Percentiles rank a stretch among this genome's conserved stretches.
Evolutionary conservation across 2,797 vertebrate genomes (phyloP).

Genomic region (Alosa sapidissima): DNA sequence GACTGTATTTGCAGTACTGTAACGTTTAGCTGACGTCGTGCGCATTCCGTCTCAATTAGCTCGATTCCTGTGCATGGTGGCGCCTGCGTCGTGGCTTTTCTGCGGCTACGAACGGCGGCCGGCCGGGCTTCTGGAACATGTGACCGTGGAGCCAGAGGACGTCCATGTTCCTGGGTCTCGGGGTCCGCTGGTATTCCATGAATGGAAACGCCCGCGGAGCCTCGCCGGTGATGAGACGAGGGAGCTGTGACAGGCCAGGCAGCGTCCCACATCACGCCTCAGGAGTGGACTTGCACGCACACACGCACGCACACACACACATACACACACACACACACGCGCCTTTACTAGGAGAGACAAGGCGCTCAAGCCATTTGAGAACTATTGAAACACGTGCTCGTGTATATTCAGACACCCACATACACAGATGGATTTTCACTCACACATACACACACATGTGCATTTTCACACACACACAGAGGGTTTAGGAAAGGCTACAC

Average conservation of each 20-base stretch:
- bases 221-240: neutral
- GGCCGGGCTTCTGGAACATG: neutral
- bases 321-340: too few species aligned
- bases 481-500: slow-evolving; percentile 3
- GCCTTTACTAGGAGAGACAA: neutral
- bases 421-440: neutral
- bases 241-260: slow-evolving; percentile 20
- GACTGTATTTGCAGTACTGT: neutral
- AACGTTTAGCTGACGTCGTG: neutral
- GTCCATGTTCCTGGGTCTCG: neutral
- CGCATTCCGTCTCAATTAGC: neutral
- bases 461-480: neutral
- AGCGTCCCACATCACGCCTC: slow-evolving; percentile 5
- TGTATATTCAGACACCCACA: neutral
- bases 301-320: neutral
- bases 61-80: neutral
- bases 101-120: neutral
- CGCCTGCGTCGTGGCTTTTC: neutral
- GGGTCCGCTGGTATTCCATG: slow-evolving; percentile 3
- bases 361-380: neutral
- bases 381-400: neutral
- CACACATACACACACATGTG: neutral
- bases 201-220: slow-evolving; percentile 10
- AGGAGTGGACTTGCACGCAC: neutral
- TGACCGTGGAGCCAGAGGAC: neutral